Conservation (phyloP, 2,113 vertebrate species). For the Tiliqua scincoides region DNA sequence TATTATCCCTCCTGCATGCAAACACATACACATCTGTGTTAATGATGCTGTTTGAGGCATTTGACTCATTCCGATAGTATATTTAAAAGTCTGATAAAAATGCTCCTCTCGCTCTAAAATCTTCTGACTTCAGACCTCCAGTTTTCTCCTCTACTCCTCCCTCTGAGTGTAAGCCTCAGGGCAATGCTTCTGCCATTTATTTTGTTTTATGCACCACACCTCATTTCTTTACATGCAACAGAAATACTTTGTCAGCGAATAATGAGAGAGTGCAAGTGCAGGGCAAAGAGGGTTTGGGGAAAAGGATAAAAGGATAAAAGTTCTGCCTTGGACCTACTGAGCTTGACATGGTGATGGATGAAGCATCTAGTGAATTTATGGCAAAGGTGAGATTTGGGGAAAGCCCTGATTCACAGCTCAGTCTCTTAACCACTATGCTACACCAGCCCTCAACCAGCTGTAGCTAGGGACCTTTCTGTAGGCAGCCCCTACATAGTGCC, state of each 20-base stretch:
- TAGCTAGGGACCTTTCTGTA: neutral
- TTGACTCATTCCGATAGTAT: neutral
- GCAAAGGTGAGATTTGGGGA: too few relatives aligned
- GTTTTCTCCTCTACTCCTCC: neutral
- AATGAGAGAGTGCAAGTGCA: neutral
- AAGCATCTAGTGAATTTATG: too few relatives aligned
- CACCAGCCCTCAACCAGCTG: neutral
- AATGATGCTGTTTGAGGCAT: neutral
- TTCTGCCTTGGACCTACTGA: too few relatives aligned
- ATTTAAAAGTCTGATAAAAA: neutral
- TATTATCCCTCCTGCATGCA: neutral
- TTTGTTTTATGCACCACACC: conserved; percentile 3
- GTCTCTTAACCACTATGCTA: too few relatives aligned
- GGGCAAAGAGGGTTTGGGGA: neutral
- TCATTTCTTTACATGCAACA: neutral
- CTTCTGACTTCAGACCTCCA: neutral
- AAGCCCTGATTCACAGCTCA: too few relatives aligned
- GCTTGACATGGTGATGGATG: too few relatives aligned
- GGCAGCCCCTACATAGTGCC: neutral
- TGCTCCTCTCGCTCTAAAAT: neutral
- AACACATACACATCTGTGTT: neutral
- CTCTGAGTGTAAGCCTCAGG: conserved; percentile 3
- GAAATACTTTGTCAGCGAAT: neutral
- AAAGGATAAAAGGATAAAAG: too few relatives aligned
- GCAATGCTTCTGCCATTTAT: neutral